Base-by-base conservation (phyloP, 1,140 invertebrate genomes). In the Drosophila aff. region DNA sequence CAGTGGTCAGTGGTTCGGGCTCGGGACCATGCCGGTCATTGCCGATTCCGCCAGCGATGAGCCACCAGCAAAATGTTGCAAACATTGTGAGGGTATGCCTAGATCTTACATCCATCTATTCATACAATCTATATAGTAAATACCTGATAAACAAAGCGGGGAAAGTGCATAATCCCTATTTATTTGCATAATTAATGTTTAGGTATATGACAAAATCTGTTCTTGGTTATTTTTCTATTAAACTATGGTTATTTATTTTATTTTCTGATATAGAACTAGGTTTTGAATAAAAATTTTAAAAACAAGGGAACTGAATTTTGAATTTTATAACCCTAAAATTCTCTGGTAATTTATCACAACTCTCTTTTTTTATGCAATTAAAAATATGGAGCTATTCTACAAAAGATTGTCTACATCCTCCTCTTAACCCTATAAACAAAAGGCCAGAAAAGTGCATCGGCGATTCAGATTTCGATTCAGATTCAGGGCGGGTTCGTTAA, bases 51-150 rank as follows among this genome's bases (percentile, higher is more conserved):
- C 60, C 84, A 84, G 87, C 85, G 92, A 92, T 86, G 92, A 92
- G 82, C 92, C 92, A 91, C 92, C 92, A 92, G 87, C 92, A 92
- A 92, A 92, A 92, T 92, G 92, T 92, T 92, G 92, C 92, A 92
- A 92, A 92, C 91, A 92, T 91, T 92, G 92, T 92, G 92, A 92
- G 84, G 92, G 92, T 92, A 92, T 81, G 91, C 85, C 81, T 89
- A 90, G 85, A 79, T 86, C 47, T 85, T 85, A 89, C 80, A 66
- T 76, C 41, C 67, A 77, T 57, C 58, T 80, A 65, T 74, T 46
- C 60, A 66, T 67, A 28, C 38, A 40, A 57, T 16, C 2, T 57
- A 23, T 46, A 46, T 46, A 46, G 10, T 21, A 46, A 21, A 46
- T 21, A 7, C 2, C 1, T 21, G 23, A 23, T 21, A 46, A 46